A percentile compares a stretch with the other conserved stretches of the same genome.
Conservation (phyloP, 2,797 vertebrate species). For the Enteromius unitaeniatus region DNA sequence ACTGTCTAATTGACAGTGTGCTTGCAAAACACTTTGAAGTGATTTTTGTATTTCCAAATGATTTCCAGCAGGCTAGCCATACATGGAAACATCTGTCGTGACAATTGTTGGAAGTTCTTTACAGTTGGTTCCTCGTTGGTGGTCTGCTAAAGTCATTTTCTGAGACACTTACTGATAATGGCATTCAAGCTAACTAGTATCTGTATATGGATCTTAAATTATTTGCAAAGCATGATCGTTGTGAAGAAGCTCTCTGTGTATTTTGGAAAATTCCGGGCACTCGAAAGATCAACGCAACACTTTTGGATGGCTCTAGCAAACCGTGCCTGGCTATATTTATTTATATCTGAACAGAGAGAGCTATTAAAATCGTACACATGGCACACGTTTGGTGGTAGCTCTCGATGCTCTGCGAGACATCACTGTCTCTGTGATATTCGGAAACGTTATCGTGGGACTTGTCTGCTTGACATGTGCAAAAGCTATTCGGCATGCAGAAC, state of each 20-base stretch:
- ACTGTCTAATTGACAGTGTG: constrained; percentile 28
- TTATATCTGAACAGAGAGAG: constrained; percentile 23
- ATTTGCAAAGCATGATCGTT: not conserved
- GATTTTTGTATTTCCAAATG: constrained; percentile 38
- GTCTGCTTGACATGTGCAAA: constrained; percentile 31
- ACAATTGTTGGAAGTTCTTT: constrained; percentile 33
- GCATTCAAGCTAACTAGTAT: constrained; percentile 28
- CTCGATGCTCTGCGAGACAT: constrained; percentile 36
- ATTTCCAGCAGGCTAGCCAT: constrained; percentile 50
- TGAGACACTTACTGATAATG: constrained; percentile 44
- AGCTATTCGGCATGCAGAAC: constrained; percentile 18
- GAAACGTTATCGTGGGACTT: constrained; percentile 44
- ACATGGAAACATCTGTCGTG: constrained; percentile 55
- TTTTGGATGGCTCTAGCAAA: constrained; percentile 33
- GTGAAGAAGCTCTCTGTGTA: constrained; percentile 42
- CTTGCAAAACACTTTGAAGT: constrained; percentile 35
- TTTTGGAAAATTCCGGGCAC: constrained; percentile 38
- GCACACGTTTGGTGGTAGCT: constrained; percentile 26
- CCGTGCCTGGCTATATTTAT: constrained; percentile 36
- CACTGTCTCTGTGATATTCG: constrained; percentile 11
- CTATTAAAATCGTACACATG: constrained; percentile 27
- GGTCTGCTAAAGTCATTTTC: constrained; percentile 48
- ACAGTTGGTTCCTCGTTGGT: constrained; percentile 41
- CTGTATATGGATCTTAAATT: constrained; percentile 30
- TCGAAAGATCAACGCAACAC: constrained; percentile 19